These are phyloP conservation scores for Dinothrombium tinctorium DNA, from an alignment of 1,140 invertebrate species.

Conservation along the genomic window DNA sequence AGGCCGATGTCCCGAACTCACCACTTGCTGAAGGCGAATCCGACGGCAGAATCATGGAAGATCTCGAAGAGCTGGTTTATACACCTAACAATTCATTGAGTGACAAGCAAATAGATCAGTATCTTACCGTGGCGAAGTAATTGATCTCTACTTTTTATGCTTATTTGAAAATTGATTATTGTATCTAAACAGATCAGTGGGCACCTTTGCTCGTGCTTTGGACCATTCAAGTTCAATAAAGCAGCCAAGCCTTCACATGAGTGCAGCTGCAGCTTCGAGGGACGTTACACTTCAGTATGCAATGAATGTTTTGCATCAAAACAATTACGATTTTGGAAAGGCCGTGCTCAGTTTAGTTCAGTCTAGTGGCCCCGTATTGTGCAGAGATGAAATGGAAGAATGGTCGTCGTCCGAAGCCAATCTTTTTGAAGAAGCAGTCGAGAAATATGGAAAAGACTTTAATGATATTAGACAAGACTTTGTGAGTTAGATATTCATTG, in stretches of 20 bases:
- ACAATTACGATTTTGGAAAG: slow-evolving; percentile 65
- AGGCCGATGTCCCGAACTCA: slow-evolving; percentile 43
- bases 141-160: neutral
- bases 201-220: slow-evolving; percentile 90
- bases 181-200: slow-evolving; percentile 45
- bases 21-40: slow-evolving; percentile 34
- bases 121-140: slow-evolving; percentile 71
- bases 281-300: slow-evolving; percentile 95
- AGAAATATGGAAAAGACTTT: slow-evolving; percentile 99
- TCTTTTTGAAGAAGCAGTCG: slow-evolving; percentile 89
- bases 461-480: slow-evolving; percentile 92
- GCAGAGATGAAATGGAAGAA: slow-evolving; percentile 98
- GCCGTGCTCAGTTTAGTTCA: slow-evolving; percentile 84
- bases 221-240: slow-evolving; percentile 94
- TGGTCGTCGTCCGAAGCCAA: slow-evolving; percentile 98
- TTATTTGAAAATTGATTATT: slow-evolving; percentile 4
- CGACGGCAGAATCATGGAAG: slow-evolving; percentile 45
- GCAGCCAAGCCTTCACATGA: slow-evolving; percentile 95
- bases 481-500: no score
- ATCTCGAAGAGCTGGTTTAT: slow-evolving; percentile 79
- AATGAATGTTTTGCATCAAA: slow-evolving; percentile 88
- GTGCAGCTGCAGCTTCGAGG: slow-evolving; percentile 86
- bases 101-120: slow-evolving; percentile 94
- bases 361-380: slow-evolving; percentile 77
- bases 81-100: slow-evolving; percentile 65